Evolutionary conservation across 2,888 invertebrate species (phyloP).

Genomic region (Mesochorus sp.): DNA sequence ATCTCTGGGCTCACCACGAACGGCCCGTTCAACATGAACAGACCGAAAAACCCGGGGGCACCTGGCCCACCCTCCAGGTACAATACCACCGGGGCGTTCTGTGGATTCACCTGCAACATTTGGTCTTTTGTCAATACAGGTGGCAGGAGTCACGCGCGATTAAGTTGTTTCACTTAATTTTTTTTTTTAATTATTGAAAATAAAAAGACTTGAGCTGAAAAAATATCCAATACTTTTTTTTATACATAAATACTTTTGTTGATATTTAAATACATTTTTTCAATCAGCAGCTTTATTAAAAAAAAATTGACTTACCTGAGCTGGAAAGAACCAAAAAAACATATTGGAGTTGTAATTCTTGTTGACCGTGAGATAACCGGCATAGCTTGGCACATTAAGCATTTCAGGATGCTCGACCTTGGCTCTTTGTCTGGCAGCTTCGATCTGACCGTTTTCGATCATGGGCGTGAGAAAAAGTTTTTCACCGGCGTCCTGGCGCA

Average conservation of each 20-base stretch:
- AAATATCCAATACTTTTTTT: neutral
- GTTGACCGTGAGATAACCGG: constrained; percentile 93
- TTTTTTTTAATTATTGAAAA: neutral
- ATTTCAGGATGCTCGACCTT: constrained; percentile 85
- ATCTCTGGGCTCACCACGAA: constrained; percentile 83
- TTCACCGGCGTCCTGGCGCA: constrained; percentile 81
- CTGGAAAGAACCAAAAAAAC: constrained; percentile 97
- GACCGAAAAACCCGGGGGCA: constrained; percentile 89
- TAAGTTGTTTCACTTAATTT: no score
- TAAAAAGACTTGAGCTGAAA: constrained; percentile 13
- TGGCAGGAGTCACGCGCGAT: no score
- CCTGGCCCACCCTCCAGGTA: constrained; percentile 96
- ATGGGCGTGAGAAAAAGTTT: constrained; percentile 90
- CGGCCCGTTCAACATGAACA: constrained; percentile 94
- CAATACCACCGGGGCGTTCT: constrained; percentile 88
- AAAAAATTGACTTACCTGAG: constrained; percentile 81
- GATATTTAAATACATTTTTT: no score
- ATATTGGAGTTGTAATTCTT: constrained; percentile 89
- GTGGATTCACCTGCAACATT: constrained; percentile 79
- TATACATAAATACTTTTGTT: no score
- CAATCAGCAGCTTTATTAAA: neutral
- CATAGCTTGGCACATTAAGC: constrained; percentile 86
- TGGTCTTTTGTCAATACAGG: no score
- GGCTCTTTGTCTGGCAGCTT: constrained; percentile 85
- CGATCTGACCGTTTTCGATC: constrained; percentile 87